Conservation (phyloP, 2,888 invertebrate genomes). For the Lasioglossum zephyrum region DNA sequence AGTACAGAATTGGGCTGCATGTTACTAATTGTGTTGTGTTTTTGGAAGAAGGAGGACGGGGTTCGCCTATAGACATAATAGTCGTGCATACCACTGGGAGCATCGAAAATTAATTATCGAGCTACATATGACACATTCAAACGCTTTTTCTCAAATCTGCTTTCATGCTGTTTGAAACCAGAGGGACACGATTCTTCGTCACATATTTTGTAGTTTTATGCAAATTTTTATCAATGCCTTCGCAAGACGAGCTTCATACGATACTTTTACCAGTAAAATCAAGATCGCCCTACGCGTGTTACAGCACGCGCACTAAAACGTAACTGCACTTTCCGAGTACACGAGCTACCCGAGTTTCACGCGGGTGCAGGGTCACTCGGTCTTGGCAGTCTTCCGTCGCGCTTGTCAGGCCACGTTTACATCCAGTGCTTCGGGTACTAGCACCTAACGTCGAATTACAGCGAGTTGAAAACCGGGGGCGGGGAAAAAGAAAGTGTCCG, state of each 20-base stretch:
- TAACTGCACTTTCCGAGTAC: not conserved
- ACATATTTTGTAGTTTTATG: not conserved
- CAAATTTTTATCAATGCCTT: not conserved
- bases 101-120: not conserved
- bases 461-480: not conserved
- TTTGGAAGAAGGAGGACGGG: not conserved
- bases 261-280: not conserved
- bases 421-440: not conserved
- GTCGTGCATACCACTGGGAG: not conserved
- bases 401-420: not conserved
- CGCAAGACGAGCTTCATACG: not conserved
- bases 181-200: not conserved
- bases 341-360: not conserved
- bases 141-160: no score
- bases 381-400: not conserved
- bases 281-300: not conserved
- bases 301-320: not conserved
- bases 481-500: constrained; percentile 12
- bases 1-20: not conserved
- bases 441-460: constrained; percentile 57
- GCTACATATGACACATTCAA: not conserved
- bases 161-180: not conserved
- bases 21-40: not conserved
- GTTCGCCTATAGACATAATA: not conserved
- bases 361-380: not conserved